Conservation (phyloP, 2,888 invertebrate genomes). For the Troides oblongomaculatus region DNA sequence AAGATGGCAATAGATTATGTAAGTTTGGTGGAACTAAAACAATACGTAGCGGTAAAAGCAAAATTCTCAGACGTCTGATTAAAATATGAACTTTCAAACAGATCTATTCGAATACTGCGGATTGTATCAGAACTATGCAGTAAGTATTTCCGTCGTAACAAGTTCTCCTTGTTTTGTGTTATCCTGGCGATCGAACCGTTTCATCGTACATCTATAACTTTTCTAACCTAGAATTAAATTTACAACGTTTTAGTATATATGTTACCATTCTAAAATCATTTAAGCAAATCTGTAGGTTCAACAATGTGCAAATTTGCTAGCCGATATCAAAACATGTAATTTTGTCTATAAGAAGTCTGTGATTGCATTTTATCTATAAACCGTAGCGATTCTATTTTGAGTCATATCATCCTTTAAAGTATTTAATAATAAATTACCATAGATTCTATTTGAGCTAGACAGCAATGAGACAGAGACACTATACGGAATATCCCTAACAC, state of each 20-base stretch:
- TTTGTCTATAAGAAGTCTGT: neutral
- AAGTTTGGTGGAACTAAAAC: neutral
- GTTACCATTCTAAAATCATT: no score
- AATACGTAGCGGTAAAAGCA: neutral
- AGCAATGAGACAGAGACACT: slow-evolving; percentile 1
- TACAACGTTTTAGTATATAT: neutral
- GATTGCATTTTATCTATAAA: neutral
- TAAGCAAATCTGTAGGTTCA: no score
- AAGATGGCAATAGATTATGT: neutral
- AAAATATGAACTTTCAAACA: no score
- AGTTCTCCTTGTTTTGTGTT: no score
- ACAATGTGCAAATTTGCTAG: no score
- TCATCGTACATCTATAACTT: neutral
- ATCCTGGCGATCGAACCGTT: neutral
- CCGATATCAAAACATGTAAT: no score
- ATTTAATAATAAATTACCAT: neutral
- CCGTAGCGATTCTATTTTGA: no score
- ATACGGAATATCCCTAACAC: slow-evolving; percentile 17
- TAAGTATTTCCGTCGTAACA: neutral
- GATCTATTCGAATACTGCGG: neutral
- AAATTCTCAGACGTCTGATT: neutral
- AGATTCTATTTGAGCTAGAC: neutral
- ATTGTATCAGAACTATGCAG: neutral
- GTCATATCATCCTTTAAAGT: neutral
- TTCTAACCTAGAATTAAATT: neutral